Evolutionary conservation across 2,797 vertebrate species (phyloP).

Genomic region (Todus mexicanus): DNA sequence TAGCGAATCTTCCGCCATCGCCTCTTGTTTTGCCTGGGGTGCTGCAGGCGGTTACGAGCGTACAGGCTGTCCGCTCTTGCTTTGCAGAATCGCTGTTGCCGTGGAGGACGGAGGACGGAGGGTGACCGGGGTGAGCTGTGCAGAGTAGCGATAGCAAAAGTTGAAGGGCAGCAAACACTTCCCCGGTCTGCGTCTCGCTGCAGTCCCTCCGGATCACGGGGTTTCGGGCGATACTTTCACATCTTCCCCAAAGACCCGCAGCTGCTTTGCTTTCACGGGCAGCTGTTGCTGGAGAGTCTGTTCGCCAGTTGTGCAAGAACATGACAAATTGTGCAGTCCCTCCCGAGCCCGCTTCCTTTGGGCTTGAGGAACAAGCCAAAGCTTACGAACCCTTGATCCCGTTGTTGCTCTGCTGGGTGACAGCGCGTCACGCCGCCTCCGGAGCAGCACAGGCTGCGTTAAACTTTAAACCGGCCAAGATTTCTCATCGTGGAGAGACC

Average conservation of each 20-base stretch:
- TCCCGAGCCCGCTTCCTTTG: not conserved
- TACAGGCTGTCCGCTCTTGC: not conserved
- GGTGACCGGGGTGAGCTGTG: not conserved
- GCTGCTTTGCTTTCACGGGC: not conserved
- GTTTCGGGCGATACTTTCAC: slow-evolving; percentile 4
- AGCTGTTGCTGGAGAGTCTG: not conserved
- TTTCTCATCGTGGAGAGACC: not conserved
- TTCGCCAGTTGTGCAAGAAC: not conserved
- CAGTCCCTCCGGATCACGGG: not conserved
- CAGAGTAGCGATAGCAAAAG: not conserved
- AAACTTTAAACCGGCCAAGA: not conserved
- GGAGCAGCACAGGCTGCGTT: not conserved
- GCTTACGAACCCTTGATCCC: rapidly evolving
- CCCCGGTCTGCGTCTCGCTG: not conserved
- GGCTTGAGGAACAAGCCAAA: not conserved
- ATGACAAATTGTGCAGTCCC: not conserved
- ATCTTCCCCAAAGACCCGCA: not conserved
- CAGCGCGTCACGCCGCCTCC: not conserved
- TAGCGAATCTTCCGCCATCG: rapidly evolving
- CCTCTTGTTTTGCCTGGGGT: not conserved
- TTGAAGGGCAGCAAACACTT: not conserved
- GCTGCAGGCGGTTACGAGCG: not conserved
- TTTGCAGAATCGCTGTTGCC: not conserved
- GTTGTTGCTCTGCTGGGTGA: not conserved
- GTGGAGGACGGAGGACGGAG: rapidly evolving